Conservation (phyloP, 2,797 vertebrate genomes). For the Meriones psammophilus region DNA sequence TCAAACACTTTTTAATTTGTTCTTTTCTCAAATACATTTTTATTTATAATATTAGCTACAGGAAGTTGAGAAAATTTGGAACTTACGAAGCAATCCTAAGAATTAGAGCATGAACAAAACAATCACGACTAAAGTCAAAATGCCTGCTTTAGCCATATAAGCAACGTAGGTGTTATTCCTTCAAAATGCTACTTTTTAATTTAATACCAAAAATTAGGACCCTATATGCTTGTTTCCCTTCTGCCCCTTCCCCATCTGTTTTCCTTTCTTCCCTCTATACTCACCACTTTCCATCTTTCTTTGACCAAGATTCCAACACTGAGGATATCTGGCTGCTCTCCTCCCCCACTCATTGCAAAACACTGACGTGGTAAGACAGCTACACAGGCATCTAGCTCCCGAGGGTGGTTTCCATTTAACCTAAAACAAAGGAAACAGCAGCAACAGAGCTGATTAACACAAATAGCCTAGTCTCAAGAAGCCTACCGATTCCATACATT, state of each 20-base stretch:
- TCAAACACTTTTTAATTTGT: conserved; percentile 31
- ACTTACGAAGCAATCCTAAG: conserved; percentile 24
- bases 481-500: conserved; percentile 46
- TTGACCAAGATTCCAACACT: conserved; percentile 96
- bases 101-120: conserved; percentile 57
- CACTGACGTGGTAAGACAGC: conserved; percentile 85
- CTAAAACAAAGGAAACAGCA: conserved; percentile 85
- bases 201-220: conserved; percentile 18
- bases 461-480: conserved; percentile 60
- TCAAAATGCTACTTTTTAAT: conserved; percentile 43
- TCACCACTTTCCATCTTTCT: conserved; percentile 99
- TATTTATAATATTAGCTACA: conserved; percentile 36
- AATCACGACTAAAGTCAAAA: conserved; percentile 56
- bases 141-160: conserved; percentile 54
- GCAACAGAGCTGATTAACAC: conserved; percentile 63
- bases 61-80: conserved; percentile 47
- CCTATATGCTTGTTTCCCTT: not conserved
- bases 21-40: conserved; percentile 51
- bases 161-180: conserved; percentile 41
- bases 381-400: conserved; percentile 88
- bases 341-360: conserved; percentile 96
- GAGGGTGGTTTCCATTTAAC: conserved; percentile 90
- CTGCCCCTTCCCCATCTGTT: too few relatives aligned
- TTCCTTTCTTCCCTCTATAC: conserved; percentile 79
- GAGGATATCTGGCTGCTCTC: conserved; percentile 97